A percentile compares a stretch with the other conserved stretches of the same genome.
Evolutionary conservation across 2,113 vertebrate species (phyloP).

Genomic region (Acrocephalus kingi): DNA sequence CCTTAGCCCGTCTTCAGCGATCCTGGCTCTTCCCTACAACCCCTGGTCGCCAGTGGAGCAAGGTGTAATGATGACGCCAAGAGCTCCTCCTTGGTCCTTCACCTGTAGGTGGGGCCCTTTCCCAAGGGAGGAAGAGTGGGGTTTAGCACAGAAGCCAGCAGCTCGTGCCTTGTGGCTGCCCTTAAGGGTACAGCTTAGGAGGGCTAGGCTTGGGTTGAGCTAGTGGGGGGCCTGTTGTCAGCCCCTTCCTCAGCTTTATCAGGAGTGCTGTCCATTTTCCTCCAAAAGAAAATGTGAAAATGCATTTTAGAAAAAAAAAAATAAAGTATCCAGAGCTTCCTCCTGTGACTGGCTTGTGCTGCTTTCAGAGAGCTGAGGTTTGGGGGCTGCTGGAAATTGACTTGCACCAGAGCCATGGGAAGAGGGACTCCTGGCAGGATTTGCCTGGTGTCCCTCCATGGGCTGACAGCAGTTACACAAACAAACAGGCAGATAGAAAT

Average conservation of each 20-base stretch:
- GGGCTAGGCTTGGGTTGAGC: not conserved
- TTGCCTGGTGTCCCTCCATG: not conserved
- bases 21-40: not conserved
- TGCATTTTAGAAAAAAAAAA: not conserved
- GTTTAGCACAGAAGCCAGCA: not conserved
- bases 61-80: not conserved
- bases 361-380: not conserved
- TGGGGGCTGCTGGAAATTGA: not conserved
- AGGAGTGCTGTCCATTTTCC: not conserved
- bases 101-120: constrained; percentile 46
- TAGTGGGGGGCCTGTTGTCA: not conserved
- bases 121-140: not conserved
- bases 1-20: not conserved
- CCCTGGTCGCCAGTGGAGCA: not conserved
- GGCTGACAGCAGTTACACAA: not conserved
- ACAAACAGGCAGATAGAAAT: not conserved
- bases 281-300: not conserved
- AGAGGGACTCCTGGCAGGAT: not conserved
- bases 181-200: not conserved
- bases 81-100: not conserved
- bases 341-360: not conserved
- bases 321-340: not conserved
- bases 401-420: not conserved
- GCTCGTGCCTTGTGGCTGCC: not conserved
- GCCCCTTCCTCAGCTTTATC: not conserved